Base-by-base conservation (phyloP, 2,113 vertebrate genomes). In the Setophaga coronata region DNA sequence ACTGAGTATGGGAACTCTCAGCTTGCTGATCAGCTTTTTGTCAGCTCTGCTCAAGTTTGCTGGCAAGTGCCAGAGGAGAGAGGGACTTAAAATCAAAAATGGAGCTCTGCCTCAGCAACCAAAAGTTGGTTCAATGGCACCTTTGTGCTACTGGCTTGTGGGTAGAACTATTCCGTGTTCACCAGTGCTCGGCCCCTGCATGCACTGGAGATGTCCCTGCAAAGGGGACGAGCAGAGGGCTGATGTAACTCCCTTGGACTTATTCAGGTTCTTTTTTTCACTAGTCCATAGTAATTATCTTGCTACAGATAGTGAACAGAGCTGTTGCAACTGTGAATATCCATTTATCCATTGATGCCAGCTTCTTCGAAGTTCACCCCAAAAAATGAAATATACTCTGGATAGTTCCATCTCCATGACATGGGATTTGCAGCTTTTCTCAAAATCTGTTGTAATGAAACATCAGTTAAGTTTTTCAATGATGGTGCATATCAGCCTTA, bases 371-470 rank as follows among this genome's bases (percentile, higher is more conserved):
- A 82, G 18, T 61, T 84, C 64, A 42, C 10, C 14, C 48, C 48
- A 67, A 67, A 87, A 17, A 47, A 74, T 66, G 16, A 70, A 50
- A 36, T 45, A 18, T 10, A 7, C 23, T 77, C 16, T 9, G 2
- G 26, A 36, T 12, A 48, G 47, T 62, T 77, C 67, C 24, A 42
- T 42, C 43, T 76, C 54, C 50, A 40, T 48, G 24, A 54, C 18
- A 82, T 60, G 33, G 47, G 28, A 10, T 51, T 86, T 89, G 82
- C 54, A 94, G 56, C 19, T 73, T 31, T 78, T 73, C 34, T 89
- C 45, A 61, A 28, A 70, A 61, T 58, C 33, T 45, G n/a, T 57
- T 87, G 18, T 43, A 73, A 57, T 24, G 36, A 91, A 93, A 53
- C 15, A 31, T 13, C 14, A 40, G 18, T 71, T 88, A n/a, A 36